Conservation (phyloP, 2,113 vertebrate genomes). For the Neodon shergylaensis region DNA sequence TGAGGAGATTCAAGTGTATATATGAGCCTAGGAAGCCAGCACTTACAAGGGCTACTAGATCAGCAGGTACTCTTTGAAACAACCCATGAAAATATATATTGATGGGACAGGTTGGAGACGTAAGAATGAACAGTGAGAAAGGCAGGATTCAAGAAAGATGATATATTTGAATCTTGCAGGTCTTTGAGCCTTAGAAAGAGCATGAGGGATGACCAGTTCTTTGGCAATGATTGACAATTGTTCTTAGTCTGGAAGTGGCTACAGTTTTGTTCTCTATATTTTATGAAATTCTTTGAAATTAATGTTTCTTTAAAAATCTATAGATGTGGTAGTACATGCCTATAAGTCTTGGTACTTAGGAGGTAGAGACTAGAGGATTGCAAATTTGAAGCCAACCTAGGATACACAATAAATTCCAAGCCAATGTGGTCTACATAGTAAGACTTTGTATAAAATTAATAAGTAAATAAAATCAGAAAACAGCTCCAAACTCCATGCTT, state of each 20-base stretch:
- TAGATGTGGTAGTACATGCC: background rate
- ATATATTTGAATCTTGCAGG: background rate
- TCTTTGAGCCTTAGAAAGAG: background rate
- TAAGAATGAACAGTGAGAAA: background rate
- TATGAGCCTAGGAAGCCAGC: background rate
- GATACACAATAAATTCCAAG: background rate
- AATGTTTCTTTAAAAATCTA: background rate
- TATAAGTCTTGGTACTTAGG: background rate
- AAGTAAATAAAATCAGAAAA: background rate
- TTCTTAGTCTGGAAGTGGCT: background rate
- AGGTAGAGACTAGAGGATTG: background rate
- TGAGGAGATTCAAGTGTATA: background rate
- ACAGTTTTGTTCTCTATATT: background rate
- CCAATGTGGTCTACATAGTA: background rate
- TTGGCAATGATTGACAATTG: background rate
- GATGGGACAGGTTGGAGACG: background rate
- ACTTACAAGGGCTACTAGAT: background rate
- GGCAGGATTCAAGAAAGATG: background rate
- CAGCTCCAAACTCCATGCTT: background rate
- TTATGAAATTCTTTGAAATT: background rate
- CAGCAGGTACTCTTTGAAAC: background rate
- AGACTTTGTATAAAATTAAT: background rate
- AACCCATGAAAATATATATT: accelerated
- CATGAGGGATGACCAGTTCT: background rate
- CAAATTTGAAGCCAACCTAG: background rate